phyloP scores from a whole-genome alignment of 2,797 vertebrate genomes.

The Cottoperca gobio region DNA sequence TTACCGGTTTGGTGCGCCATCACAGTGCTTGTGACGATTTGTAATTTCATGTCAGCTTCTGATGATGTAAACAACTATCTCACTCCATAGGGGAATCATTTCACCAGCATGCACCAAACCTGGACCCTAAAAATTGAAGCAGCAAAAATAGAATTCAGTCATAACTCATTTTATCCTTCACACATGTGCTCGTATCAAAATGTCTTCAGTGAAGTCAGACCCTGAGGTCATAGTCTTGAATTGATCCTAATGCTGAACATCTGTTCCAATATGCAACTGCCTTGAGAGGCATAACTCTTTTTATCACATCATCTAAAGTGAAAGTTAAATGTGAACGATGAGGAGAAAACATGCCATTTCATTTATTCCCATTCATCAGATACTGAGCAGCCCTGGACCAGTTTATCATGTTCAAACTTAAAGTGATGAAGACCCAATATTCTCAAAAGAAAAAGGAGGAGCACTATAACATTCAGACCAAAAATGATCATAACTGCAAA shows the following conservation, averaged over 20 bases:
- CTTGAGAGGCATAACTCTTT: neutral
- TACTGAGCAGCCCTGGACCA: conserved; percentile 6
- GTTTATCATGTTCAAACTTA: no score
- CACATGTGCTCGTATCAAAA: no score
- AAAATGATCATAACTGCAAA: neutral
- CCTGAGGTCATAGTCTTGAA: no score
- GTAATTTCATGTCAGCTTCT: no score
- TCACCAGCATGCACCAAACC: no score
- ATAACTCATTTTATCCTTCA: no score
- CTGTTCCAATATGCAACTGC: neutral
- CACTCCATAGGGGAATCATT: no score
- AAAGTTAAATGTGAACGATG: neutral
- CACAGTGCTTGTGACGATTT: no score
- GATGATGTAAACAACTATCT: no score
- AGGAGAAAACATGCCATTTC: neutral
- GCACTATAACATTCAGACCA: neutral
- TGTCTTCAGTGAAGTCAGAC: neutral
- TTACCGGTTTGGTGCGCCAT: no score
- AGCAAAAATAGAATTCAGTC: no score
- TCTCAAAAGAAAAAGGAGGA: neutral
- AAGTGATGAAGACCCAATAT: conserved; percentile 5
- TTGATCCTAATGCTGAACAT: neutral
- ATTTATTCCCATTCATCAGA: conserved; percentile 10
- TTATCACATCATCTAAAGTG: neutral
- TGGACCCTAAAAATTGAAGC: no score